Conservation (phyloP, 1,140 invertebrate species). For the Heliothis virescens region DNA sequence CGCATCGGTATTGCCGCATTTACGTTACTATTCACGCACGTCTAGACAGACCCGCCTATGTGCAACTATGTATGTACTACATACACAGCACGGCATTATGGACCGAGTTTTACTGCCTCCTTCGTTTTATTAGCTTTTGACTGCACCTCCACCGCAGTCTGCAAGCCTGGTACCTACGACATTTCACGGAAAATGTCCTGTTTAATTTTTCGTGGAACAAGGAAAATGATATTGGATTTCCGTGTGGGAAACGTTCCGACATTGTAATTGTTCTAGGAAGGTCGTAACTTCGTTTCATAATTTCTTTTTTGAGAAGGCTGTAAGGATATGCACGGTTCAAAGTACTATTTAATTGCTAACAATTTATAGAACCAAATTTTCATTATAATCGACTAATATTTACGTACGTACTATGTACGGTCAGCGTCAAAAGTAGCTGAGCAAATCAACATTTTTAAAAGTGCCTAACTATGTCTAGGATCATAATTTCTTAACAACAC, state of each 20-base stretch:
- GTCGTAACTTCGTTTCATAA: no score
- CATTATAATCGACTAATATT: slow-evolving; percentile 12
- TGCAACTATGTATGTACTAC: slow-evolving; percentile 17
- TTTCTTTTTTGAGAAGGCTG: no score
- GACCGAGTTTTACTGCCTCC: slow-evolving; percentile 24
- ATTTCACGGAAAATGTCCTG: slow-evolving; percentile 1
- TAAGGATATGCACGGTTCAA: no score
- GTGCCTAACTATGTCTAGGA: no score
- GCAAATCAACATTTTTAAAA: no score
- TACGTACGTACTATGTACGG: not conserved
- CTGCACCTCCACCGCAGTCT: not conserved
- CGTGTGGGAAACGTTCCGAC: not conserved
- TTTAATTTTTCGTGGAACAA: slow-evolving; percentile 10
- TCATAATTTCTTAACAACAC: no score
- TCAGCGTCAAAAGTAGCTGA: no score
- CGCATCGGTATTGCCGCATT: slow-evolving; percentile 6
- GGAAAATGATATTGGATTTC: not conserved
- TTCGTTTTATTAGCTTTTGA: slow-evolving; percentile 40
- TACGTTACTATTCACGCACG: slow-evolving; percentile 54
- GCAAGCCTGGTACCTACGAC: slow-evolving; percentile 3
- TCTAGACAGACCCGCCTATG: slow-evolving; percentile 54
- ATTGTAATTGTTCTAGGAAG: not conserved
- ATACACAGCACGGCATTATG: not conserved
- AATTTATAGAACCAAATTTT: not conserved
- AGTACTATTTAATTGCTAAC: no score